Conservation (phyloP, 2,888 invertebrate genomes). For the Gastrophysa polygoni region DNA sequence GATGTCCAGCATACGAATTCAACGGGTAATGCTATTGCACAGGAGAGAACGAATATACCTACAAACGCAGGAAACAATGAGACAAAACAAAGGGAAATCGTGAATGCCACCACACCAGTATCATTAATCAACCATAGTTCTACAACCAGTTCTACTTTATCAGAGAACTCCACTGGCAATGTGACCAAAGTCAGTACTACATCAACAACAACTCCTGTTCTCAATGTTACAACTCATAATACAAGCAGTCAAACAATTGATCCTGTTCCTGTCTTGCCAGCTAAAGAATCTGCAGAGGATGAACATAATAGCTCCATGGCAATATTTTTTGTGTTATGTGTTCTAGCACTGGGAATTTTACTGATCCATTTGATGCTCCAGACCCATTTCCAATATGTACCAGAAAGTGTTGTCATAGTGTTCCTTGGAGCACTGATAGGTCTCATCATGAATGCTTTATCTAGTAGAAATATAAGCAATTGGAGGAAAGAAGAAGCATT, state of each 20-base stretch:
- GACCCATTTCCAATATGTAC: slow-evolving; percentile 94
- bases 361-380: slow-evolving; percentile 94
- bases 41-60: neutral
- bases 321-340: slow-evolving; percentile 96
- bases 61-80: neutral
- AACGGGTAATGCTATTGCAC: slow-evolving; percentile 2
- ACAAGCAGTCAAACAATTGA: slow-evolving; percentile 65
- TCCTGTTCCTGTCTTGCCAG: slow-evolving; percentile 82
- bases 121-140: neutral
- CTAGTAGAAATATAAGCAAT: slow-evolving; percentile 86
- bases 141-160: neutral
- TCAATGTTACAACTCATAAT: slow-evolving; percentile 9
- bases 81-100: neutral
- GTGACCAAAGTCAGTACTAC: neutral
- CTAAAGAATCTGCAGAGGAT: slow-evolving; percentile 90
- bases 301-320: slow-evolving; percentile 97
- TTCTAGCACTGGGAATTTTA: slow-evolving; percentile 91
- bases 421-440: slow-evolving; percentile 94
- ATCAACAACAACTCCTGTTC: neutral
- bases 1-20: slow-evolving; percentile 26
- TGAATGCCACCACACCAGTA: neutral
- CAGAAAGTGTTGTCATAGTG: slow-evolving; percentile 97
- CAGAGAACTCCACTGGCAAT: neutral
- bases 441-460: slow-evolving; percentile 86
- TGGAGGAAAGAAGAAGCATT: slow-evolving; percentile 98